Percentiles rank a stretch among this genome's conserved stretches.
Evolutionary conservation across 2,113 vertebrate genomes (phyloP).

Genomic region (Cephalopholis sonnerati): DNA sequence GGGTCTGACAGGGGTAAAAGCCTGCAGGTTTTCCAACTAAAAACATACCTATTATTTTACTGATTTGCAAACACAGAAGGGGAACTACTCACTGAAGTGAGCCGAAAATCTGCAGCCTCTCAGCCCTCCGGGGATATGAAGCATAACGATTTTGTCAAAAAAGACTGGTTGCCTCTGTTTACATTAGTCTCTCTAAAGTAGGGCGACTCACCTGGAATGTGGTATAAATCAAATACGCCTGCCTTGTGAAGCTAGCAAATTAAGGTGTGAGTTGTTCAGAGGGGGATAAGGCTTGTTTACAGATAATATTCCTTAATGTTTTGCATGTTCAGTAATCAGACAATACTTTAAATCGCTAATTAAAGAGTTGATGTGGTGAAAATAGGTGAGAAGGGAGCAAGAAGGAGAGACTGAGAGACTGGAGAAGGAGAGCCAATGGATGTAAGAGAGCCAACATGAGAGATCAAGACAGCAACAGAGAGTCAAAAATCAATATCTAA

Average conservation of each 20-base stretch:
- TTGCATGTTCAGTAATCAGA: background rate
- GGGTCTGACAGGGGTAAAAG: background rate
- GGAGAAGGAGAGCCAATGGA: slow-evolving; percentile 32
- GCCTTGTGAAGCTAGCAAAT: background rate
- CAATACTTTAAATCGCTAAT: background rate
- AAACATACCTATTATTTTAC: background rate
- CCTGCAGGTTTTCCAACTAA: background rate
- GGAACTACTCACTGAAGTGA: background rate
- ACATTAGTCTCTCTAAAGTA: background rate
- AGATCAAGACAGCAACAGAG: slow-evolving; percentile 30
- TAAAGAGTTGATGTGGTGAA: background rate
- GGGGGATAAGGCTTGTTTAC: background rate
- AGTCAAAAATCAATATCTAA: slow-evolving; percentile 73
- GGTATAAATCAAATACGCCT: slow-evolving; percentile 17
- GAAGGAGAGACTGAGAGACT: background rate
- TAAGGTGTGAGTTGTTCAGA: background rate
- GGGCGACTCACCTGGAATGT: background rate
- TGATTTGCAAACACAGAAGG: background rate
- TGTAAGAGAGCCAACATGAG: slow-evolving; percentile 19
- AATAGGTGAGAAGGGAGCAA: background rate
- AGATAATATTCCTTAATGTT: background rate
- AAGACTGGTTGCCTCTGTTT: slow-evolving; percentile 1
- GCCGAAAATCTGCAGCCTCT: background rate
- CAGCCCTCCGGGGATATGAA: background rate
- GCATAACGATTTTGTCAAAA: slow-evolving; percentile 1